Percentiles rank a stretch among this genome's conserved stretches.
Evolutionary conservation across 1,140 invertebrate genomes (phyloP).

Genomic region (Brachionus rotundiformis): DNA sequence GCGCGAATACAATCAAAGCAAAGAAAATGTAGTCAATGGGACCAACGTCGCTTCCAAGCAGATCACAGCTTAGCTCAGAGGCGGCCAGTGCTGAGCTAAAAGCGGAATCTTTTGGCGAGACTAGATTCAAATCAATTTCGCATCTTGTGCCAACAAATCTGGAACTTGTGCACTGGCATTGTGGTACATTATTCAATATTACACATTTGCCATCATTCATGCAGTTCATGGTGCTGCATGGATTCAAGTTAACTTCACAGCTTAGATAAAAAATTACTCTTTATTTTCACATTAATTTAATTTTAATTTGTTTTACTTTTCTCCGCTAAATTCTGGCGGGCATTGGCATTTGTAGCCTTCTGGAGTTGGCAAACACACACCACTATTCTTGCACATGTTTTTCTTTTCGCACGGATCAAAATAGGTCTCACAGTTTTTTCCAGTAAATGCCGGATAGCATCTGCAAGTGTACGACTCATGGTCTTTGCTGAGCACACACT

Average conservation of each 20-base stretch:
- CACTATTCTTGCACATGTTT: conserved; percentile 47
- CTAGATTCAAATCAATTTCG: conserved; percentile 27
- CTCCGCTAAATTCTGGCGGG: background rate
- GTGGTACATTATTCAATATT: conserved; percentile 58
- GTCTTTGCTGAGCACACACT: conserved; percentile 1
- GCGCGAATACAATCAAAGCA: conserved; percentile 22
- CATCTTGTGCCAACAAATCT: conserved; percentile 45
- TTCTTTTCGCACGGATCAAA: background rate
- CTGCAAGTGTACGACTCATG: background rate
- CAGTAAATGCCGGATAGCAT: conserved; percentile 40
- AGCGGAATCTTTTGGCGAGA: background rate
- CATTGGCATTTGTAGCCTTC: conserved; percentile 37
- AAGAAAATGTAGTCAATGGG: conserved; percentile 43
- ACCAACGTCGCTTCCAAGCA: conserved; percentile 36
- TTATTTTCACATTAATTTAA: background rate
- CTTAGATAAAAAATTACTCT: background rate
- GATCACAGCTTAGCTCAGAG: conserved; percentile 15
- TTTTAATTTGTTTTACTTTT: background rate
- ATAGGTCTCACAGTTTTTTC: conserved; percentile 36
- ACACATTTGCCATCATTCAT: conserved; percentile 90
- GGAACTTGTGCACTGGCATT: conserved; percentile 6
- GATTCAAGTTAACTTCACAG: background rate
- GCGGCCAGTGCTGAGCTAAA: background rate
- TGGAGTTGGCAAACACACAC: conserved; percentile 19
- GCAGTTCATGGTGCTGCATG: conserved; percentile 65